phyloP scores from a whole-genome alignment of 2,113 vertebrate genomes.

The Hippocampus guttulatus region DNA sequence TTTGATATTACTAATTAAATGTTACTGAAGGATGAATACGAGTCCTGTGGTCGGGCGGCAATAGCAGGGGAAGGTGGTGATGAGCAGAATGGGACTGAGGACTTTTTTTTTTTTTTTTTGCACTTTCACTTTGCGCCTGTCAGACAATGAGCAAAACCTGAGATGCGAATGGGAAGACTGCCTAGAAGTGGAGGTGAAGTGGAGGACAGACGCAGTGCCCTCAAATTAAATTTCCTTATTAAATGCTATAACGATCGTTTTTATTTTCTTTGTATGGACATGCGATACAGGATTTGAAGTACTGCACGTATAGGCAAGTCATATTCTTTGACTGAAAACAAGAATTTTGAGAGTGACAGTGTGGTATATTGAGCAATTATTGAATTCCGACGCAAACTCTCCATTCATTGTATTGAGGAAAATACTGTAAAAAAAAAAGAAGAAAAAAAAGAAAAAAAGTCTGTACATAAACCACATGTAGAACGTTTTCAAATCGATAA shows the following conservation, averaged over 20 bases:
- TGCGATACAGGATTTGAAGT: neutral
- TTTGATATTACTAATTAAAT: conserved; percentile 98
- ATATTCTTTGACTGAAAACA: neutral
- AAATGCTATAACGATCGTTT: neutral
- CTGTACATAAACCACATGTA: neutral
- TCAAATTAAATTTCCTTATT: conserved; percentile 13
- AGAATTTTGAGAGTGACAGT: neutral
- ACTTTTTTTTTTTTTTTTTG: conserved; percentile 24
- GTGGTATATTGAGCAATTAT: conserved; percentile 28
- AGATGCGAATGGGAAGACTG: conserved; percentile 26
- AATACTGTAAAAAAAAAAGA: conserved; percentile 1
- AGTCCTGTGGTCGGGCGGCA: conserved; percentile 80
- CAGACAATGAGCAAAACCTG: conserved; percentile 25
- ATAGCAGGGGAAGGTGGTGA: conserved; percentile 23
- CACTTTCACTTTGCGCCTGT: conserved; percentile 19
- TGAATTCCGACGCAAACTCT: conserved; percentile 29
- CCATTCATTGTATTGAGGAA: conserved; percentile 14
- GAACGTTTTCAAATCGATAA: neutral
- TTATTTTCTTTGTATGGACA: neutral
- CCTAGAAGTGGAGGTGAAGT: conserved; percentile 31
- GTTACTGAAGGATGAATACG: conserved; percentile 94
- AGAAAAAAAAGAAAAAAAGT: neutral
- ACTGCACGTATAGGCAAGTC: neutral
- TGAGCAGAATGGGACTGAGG: conserved; percentile 40
- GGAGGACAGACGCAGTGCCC: conserved; percentile 34